Base-by-base conservation (phyloP, 2,888 invertebrate genomes). In the Drosophila histrio region DNA sequence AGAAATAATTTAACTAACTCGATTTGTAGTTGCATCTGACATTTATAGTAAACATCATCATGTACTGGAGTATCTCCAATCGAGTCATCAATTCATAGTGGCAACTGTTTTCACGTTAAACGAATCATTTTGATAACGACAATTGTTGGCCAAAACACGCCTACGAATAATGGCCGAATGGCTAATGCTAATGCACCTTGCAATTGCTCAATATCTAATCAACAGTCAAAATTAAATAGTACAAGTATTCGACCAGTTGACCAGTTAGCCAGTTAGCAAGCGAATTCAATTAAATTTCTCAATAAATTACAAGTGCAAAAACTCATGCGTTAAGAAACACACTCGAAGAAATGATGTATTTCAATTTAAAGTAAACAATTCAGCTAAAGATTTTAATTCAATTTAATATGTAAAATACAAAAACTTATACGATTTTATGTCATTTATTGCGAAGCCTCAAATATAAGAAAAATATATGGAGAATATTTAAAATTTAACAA, bases 281-380 rank as follows among this genome's bases (percentile, higher is more conserved):
- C 73, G 71, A 84, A 75, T 82, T 84, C 86, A 84, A 84, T 84
- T 87, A 84, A 85, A 87, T 84, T 85, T 87, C 72, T 59, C 75
- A 84, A 84, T 87, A 84, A 84, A 87, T 87, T 82, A 79, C 66
- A 80, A 71, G 70, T 87, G 87, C 72, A 68, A 64, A 70, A 77
- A 62, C 71, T 58, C 60, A 74, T 46, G 71, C 60, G 57, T 78
- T 68, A 58, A 57, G 26, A 43, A 21, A 2, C 36, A 15, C 49
- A 53, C 54, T 41, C 2, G 2, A 8, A 36, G 11, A 50, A 49
- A 34, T 15, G 11, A 13, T 3, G 9, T 11, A 11, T 11, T 9
- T 28, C 28, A n/a, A 28, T 11, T 11, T 3, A n/a, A n/a, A n/a
- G n/a, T n/a, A n/a, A n/a, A n/a, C n/a, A n/a, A n/a, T n/a, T n/a